phyloP scores from a whole-genome alignment of 1,140 invertebrate species.

The Zaprionus capensis region DNA sequence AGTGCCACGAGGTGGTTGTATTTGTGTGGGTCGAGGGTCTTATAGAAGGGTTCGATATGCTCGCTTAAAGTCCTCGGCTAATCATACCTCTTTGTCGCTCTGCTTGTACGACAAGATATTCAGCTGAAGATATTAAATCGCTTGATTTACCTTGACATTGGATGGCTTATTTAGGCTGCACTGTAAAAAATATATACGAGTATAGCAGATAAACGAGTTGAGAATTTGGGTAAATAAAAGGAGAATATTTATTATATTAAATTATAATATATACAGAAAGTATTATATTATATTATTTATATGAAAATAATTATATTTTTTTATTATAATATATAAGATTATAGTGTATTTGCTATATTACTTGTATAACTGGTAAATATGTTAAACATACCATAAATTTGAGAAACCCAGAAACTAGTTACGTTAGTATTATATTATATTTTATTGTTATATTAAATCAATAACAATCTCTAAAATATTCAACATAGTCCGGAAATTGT shows the following conservation, averaged over 20 bases:
- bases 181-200: constrained; percentile 4
- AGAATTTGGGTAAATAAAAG: background rate
- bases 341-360: no score
- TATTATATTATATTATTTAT: no score
- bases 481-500: background rate
- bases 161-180: background rate
- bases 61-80: background rate
- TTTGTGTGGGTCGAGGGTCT: constrained; percentile 9
- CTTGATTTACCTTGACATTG: constrained; percentile 30
- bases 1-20: background rate
- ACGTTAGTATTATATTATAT: no score
- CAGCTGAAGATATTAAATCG: constrained; percentile 3
- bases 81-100: background rate
- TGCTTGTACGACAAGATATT: background rate
- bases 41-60: constrained; percentile 7
- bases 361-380: no score
- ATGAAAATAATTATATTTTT: no score
- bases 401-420: no score
- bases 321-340: no score
- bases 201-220: background rate
- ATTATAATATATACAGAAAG: no score
- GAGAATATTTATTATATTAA: background rate
- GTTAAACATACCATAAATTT: no score
- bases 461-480: background rate
- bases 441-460: no score